Evolutionary conservation across 1,140 invertebrate genomes (phyloP).

Genomic region (Cataglyphis hispanica): DNA sequence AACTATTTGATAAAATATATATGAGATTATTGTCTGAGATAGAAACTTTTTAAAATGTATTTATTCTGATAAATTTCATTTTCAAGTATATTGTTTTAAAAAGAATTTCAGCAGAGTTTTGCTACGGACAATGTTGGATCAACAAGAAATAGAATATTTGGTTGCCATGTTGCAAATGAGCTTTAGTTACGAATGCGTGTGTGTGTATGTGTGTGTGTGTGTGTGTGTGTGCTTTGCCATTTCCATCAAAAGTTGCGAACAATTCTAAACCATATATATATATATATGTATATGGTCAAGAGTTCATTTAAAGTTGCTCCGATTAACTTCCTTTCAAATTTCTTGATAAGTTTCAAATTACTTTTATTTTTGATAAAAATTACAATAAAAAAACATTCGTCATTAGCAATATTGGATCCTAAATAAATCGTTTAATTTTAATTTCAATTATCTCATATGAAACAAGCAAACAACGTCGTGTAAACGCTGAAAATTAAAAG

Average conservation of each 20-base stretch:
- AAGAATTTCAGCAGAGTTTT: not conserved
- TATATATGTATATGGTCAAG: not conserved
- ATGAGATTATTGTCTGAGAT: not conserved
- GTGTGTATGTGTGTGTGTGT: no score
- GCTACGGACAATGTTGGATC: not conserved
- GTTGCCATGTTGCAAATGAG: not conserved
- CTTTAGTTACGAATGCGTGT: conserved; percentile 5
- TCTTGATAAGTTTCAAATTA: not conserved
- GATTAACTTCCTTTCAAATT: not conserved
- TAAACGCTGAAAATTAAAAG: not conserved
- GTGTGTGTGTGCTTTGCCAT: not conserved
- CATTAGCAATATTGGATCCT: not conserved
- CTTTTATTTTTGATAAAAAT: not conserved
- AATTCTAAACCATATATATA: conserved; percentile 16
- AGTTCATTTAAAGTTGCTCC: not conserved
- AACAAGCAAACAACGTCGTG: not conserved
- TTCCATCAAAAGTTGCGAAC: conserved; percentile 24
- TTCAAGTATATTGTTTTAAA: not conserved
- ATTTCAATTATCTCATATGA: not conserved
- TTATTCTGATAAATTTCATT: not conserved
- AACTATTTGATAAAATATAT: conserved; percentile 2
- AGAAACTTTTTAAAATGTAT: not conserved
- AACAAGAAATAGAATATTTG: not conserved
- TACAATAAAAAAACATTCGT: not conserved
- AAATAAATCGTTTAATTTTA: not conserved